Conservation (phyloP, 1,140 invertebrate genomes). For the Orchesella cincta region DNA sequence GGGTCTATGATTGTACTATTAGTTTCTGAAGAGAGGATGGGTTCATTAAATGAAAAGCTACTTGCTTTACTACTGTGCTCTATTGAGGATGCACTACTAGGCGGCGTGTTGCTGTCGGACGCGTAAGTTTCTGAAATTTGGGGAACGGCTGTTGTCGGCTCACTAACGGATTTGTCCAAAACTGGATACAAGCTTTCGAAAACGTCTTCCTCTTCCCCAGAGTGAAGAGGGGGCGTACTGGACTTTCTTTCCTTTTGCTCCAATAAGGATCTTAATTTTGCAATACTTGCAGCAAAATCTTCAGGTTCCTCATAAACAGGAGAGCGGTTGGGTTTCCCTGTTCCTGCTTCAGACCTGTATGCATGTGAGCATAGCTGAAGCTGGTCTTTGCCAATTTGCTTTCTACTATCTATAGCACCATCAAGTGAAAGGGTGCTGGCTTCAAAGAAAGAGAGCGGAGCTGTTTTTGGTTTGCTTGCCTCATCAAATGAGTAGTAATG, state of each 20-base stretch:
- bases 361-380: constrained; percentile 6
- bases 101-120: constrained; percentile 43
- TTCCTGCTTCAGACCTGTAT: constrained; percentile 12
- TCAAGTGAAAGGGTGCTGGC: constrained; percentile 6
- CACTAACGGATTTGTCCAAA: neutral
- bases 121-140: constrained; percentile 38
- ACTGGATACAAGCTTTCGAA: no score
- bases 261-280: constrained; percentile 67
- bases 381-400: neutral
- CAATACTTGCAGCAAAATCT: constrained; percentile 71
- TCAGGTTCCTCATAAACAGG: constrained; percentile 72
- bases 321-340: constrained; percentile 48
- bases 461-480: constrained; percentile 27
- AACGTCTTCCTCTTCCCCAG: constrained; percentile 45
- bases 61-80: constrained; percentile 16
- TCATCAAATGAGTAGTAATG: constrained; percentile 44
- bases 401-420: neutral
- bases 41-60: constrained; percentile 6
- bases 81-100: constrained; percentile 33
- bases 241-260: constrained; percentile 61
- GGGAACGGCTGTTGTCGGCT: neutral
- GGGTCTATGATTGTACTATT: constrained; percentile 27
- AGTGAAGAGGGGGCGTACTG: constrained; percentile 43
- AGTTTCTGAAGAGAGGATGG: constrained; percentile 13
- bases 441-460: neutral